Evolutionary conservation across 2,797 vertebrate genomes (phyloP).

Genomic region (Sebastes diploproa): DNA sequence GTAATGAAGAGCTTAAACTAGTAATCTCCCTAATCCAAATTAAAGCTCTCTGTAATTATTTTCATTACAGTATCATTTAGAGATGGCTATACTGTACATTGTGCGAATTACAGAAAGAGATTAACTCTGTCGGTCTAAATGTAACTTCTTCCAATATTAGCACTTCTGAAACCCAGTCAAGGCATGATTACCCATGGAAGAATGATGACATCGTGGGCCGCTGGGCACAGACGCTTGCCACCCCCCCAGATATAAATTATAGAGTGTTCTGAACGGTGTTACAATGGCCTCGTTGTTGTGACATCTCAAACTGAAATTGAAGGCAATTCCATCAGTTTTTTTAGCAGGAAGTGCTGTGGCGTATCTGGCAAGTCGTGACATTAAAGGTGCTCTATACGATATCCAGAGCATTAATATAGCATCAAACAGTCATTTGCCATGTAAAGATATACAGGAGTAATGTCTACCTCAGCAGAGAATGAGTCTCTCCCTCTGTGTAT

Average conservation of each 20-base stretch:
- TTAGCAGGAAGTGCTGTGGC: too few species aligned
- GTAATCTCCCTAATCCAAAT: conserved; percentile 63
- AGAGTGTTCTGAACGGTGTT: background rate
- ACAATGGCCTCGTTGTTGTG: background rate
- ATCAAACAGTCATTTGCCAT: too few species aligned
- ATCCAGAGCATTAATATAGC: too few species aligned
- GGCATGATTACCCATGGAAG: background rate
- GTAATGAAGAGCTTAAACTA: conserved; percentile 61
- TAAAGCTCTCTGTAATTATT: conserved; percentile 57
- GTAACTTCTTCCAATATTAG: background rate
- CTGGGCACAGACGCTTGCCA: background rate
- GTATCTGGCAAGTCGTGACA: too few species aligned
- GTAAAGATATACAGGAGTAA: too few species aligned
- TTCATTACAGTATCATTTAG: conserved; percentile 45
- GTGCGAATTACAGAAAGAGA: background rate
- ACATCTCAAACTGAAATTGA: background rate
- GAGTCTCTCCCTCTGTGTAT: too few species aligned
- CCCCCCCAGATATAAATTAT: background rate
- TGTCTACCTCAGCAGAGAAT: too few species aligned
- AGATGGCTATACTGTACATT: background rate
- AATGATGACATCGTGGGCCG: background rate
- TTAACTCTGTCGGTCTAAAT: background rate
- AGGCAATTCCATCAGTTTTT: too few species aligned
- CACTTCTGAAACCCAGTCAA: background rate
- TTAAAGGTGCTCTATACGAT: too few species aligned